Percentiles rank a stretch among this genome's conserved stretches.
These are phyloP conservation scores for Simalia tracyae DNA, from an alignment of 2,797 vertebrate genomes.

Conservation along the genomic window DNA sequence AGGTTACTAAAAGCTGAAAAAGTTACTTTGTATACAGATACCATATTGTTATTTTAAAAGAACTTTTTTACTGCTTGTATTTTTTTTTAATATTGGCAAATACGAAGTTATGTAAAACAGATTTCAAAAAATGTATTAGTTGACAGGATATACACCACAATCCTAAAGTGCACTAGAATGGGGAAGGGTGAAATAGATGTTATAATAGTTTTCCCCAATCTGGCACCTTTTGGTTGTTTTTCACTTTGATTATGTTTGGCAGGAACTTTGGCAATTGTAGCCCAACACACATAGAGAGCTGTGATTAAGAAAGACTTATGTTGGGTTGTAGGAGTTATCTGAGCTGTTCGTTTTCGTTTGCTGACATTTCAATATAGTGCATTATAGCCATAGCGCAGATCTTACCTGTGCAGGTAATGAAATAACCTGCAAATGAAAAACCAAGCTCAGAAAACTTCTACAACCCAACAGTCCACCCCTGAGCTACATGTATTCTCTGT, in stretches of 20 bases:
- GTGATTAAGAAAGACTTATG: background rate
- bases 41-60: background rate
- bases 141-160: background rate
- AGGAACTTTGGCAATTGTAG: background rate
- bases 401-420: background rate
- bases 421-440: background rate
- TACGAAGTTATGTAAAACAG: constrained; percentile 9
- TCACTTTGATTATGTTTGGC: background rate
- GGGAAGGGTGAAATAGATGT: background rate
- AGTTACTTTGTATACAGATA: constrained; percentile 28
- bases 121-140: background rate
- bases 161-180: background rate
- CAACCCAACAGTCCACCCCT: background rate
- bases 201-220: background rate
- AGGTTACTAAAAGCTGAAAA: background rate
- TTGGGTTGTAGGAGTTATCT: background rate
- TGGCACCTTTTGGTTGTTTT: background rate
- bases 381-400: background rate
- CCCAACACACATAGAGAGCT: background rate
- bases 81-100: background rate
- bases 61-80: background rate
- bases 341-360: background rate
- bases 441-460: background rate
- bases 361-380: background rate
- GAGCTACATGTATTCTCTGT: background rate